These are phyloP conservation scores for Amphiura filiformis DNA, from an alignment of 35 echinoderm and acorn worm genomes.

Conservation along the genomic window DNA sequence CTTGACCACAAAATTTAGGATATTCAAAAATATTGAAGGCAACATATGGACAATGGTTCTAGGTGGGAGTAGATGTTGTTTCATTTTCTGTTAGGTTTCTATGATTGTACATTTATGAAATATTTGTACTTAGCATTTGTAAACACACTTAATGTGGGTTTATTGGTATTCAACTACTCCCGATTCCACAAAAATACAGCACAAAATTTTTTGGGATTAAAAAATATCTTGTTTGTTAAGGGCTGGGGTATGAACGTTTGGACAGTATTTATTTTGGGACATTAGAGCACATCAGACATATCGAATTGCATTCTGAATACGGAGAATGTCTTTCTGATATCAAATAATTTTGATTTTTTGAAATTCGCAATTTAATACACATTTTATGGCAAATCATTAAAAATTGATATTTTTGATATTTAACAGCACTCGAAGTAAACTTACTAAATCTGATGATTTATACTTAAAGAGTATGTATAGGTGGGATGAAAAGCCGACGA, in stretches of 20 bases:
- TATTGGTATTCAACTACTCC: not conserved
- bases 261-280: not conserved
- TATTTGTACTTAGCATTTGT: not conserved
- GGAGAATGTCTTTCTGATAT: too few species aligned
- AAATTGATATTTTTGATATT: too few species aligned
- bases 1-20: not conserved
- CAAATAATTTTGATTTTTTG: too few species aligned
- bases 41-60: not conserved
- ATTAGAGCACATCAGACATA: not conserved
- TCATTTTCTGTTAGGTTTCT: not conserved
- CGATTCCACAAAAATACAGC: too few species aligned
- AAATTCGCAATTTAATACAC: too few species aligned
- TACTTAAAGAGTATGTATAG: too few species aligned
- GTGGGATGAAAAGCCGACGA: too few species aligned
- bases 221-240: not conserved
- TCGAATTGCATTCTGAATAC: too few species aligned
- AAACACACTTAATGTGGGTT: not conserved
- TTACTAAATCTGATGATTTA: too few species aligned
- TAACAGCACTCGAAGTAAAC: too few species aligned
- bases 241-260: not conserved
- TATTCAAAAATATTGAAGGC: not conserved
- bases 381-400: too few species aligned
- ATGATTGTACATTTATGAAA: constrained; percentile 10
- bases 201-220: too few species aligned
- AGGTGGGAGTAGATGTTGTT: not conserved